Evolutionary conservation across 2,888 invertebrate species (phyloP), one percentile per base, ranked within the genome.

Genomic region (Callimorpha dominula): DNA sequence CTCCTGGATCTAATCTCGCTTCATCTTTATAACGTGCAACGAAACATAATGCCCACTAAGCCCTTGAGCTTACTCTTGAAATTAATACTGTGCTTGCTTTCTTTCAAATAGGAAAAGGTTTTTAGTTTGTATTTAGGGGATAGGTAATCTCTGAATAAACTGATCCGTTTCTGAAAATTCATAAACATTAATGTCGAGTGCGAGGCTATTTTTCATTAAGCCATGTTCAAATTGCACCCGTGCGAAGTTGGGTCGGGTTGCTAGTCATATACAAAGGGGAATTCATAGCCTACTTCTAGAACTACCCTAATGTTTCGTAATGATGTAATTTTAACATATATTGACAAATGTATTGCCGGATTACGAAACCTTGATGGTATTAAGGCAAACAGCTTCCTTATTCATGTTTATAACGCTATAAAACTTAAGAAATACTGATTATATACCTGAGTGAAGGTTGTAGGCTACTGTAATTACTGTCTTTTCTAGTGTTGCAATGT

Each of bases 341-440:
- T 15, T 31, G 4, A 31, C 49, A 9, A 31, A 49, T 17, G 17
- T 52, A 67, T 52, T 7, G 14, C 66, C 4, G 11, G 20, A 62
- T 68, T 17, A 62, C 17, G 62, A 15, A 17, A 62, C 62, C 7
- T 31, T 6, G 20, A 62, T 14, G 12, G 49, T 68, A 52, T 66
- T 17, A 40, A 52, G 40, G 66, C 66, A 15, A 66, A 52, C 62
- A 31, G 40, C 62, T 68, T 49, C 62, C 49, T 49, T 49, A 68
- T 43, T 54, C 1, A 57, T 57, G 40, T n/a, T 57, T 68, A 14
- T 20, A 65, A 46, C 40, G 52, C 5, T 52, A 54, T 52, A 42
- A 49, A 65, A 20, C 65, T 17, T 52, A 42, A 40, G 50, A 49
- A 52, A 50, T 67, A 42, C 52, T 67, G 40, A 52, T 67, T 11